These are phyloP conservation scores for Chlamydotis undulata DNA, from an alignment of 2,113 vertebrate genomes.

Conservation along the genomic window DNA sequence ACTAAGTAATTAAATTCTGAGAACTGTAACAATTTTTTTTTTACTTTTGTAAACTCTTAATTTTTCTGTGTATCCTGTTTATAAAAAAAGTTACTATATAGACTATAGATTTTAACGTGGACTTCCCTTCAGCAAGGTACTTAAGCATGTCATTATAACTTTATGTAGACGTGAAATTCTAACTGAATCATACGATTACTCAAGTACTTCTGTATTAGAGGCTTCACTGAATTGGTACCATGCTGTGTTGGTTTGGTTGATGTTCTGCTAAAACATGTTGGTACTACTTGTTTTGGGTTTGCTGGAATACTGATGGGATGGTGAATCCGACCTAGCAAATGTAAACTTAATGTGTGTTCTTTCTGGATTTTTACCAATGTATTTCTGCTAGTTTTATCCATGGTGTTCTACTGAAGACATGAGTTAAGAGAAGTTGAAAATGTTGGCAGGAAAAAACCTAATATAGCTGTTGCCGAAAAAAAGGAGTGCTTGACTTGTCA, in stretches of 20 bases:
- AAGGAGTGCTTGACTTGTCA: constrained; percentile 68
- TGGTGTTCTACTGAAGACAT: background rate
- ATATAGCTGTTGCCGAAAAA: background rate
- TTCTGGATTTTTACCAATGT: background rate
- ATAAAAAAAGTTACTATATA: background rate
- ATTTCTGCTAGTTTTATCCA: constrained; percentile 12
- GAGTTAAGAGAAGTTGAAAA: constrained; percentile 26
- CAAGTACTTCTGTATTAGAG: background rate
- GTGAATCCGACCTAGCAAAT: background rate
- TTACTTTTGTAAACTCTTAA: background rate
- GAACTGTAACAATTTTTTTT: background rate
- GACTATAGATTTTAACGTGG: background rate
- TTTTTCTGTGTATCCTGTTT: background rate
- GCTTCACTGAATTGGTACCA: background rate
- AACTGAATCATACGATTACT: background rate
- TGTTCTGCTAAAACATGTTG: background rate
- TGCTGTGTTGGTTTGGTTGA: background rate
- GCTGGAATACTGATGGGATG: background rate
- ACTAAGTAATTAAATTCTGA: background rate
- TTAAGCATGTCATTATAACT: background rate
- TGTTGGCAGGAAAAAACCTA: constrained; percentile 8
- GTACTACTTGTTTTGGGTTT: background rate
- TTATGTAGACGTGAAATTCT: background rate
- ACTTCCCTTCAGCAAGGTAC: background rate
- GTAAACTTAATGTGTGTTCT: background rate